These are phyloP conservation scores for Pachypeltis micranthus DNA, from an alignment of 1,140 invertebrate species.

Conservation along the genomic window DNA sequence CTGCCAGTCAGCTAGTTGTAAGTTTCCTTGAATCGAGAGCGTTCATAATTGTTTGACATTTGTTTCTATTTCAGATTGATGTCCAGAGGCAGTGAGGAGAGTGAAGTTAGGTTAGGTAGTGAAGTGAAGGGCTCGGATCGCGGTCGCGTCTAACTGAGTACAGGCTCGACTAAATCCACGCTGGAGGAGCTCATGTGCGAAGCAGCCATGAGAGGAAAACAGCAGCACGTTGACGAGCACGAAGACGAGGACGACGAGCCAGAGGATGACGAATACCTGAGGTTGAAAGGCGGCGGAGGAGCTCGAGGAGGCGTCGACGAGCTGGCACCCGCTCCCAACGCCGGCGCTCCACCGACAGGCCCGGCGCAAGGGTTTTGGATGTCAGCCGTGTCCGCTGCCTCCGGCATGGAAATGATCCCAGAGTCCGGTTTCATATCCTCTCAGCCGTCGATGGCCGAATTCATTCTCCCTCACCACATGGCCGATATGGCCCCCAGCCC, in stretches of 20 bases:
- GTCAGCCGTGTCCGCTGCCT: constrained; percentile 41
- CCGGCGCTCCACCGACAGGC: constrained; percentile 14
- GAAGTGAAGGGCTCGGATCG: background rate
- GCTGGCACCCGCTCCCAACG: constrained; percentile 1
- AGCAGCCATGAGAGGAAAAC: constrained; percentile 21
- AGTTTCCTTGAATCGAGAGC: too few species aligned
- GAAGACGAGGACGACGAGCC: constrained; percentile 23
- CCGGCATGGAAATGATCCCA: constrained; percentile 35
- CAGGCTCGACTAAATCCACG: too few species aligned
- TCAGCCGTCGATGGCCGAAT: constrained; percentile 85
- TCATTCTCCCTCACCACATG: constrained; percentile 63
- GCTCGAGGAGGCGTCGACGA: background rate
- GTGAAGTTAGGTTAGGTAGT: constrained; percentile 4
- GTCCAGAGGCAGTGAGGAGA: background rate
- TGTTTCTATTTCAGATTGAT: background rate
- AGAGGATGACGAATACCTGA: constrained; percentile 21
- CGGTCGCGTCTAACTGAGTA: too few species aligned
- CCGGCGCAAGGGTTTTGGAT: constrained; percentile 39
- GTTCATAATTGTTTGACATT: too few species aligned
- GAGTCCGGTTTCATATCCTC: constrained; percentile 86
- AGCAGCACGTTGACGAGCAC: constrained; percentile 19
- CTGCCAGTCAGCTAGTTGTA: too few species aligned
- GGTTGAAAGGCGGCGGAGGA: background rate
- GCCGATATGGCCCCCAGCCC: constrained; percentile 44
- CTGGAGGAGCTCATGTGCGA: constrained; percentile 23